These are phyloP conservation scores for Hemibagrus guttatus DNA, from an alignment of 2,797 vertebrate species.

Conservation along the genomic window DNA sequence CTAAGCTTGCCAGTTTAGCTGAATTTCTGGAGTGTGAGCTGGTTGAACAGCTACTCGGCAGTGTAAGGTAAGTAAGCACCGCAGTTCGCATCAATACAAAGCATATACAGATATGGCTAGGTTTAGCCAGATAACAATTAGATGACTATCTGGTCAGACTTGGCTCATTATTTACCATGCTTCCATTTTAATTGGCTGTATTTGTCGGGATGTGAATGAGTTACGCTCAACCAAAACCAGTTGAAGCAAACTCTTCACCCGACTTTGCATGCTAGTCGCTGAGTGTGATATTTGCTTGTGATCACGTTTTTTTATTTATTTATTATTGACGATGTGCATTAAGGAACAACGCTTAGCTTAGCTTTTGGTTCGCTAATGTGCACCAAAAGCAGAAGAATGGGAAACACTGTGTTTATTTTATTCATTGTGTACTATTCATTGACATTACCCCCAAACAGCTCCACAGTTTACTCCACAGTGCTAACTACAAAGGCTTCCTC, in stretches of 20 bases:
- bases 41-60: neutral
- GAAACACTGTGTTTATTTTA: neutral
- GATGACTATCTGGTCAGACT: neutral
- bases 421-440: neutral
- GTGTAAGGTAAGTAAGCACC: constrained; percentile 19
- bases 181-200: neutral
- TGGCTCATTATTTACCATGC: neutral
- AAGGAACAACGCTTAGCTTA: neutral
- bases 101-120: neutral
- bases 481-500: neutral
- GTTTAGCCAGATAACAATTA: neutral
- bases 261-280: neutral
- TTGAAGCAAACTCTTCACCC: neutral
- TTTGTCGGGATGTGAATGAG: neutral
- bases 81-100: neutral
- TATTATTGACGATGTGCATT: neutral
- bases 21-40: neutral
- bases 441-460: neutral
- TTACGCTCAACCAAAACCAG: neutral
- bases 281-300: neutral
- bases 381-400: neutral
- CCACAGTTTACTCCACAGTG: too few species aligned
- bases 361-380: too few species aligned
- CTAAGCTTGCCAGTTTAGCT: neutral
- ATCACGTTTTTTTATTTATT: too few species aligned